Evolutionary conservation across 2,797 vertebrate species (phyloP).

Genomic region (Paedocypris micromegethes): DNA sequence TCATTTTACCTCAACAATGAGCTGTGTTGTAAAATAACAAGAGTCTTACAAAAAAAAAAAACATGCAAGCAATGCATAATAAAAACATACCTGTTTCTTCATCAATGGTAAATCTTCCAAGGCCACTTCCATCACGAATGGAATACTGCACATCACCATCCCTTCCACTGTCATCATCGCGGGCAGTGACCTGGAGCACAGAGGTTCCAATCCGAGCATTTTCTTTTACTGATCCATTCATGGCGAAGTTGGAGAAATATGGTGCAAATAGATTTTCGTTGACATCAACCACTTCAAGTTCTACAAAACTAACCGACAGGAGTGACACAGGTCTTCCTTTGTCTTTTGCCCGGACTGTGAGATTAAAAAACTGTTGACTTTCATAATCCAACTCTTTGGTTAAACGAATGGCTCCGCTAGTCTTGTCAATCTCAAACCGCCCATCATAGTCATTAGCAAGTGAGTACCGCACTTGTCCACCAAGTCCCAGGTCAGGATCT

Average conservation of each 20-base stretch:
- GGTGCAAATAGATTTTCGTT: constrained; percentile 94
- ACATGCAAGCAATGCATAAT: constrained; percentile 3
- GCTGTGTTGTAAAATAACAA: too few relatives aligned
- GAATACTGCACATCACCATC: constrained; percentile 95
- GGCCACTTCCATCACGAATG: constrained; percentile 89
- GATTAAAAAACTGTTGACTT: constrained; percentile 93
- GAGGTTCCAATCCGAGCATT: constrained; percentile 86
- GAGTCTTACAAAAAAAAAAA: not conserved
- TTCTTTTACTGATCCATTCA: constrained; percentile 84
- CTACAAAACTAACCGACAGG: constrained; percentile 87
- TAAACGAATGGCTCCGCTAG: constrained; percentile 86
- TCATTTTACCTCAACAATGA: too few relatives aligned
- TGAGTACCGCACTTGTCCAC: constrained; percentile 89
- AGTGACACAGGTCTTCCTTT: constrained; percentile 89
- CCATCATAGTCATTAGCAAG: constrained; percentile 86
- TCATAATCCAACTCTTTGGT: constrained; percentile 91
- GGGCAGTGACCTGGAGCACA: constrained; percentile 82
- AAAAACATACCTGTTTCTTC: constrained; percentile 87
- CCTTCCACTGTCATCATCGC: constrained; percentile 83
- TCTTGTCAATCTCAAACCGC: constrained; percentile 87
- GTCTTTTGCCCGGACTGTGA: constrained; percentile 91
- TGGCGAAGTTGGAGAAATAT: constrained; percentile 86
- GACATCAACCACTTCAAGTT: constrained; percentile 94
- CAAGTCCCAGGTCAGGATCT: constrained; percentile 87
- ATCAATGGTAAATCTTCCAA: constrained; percentile 90